Evolutionary conservation across 2,888 invertebrate genomes (phyloP).

Genomic region (Leucophenga montana): DNA sequence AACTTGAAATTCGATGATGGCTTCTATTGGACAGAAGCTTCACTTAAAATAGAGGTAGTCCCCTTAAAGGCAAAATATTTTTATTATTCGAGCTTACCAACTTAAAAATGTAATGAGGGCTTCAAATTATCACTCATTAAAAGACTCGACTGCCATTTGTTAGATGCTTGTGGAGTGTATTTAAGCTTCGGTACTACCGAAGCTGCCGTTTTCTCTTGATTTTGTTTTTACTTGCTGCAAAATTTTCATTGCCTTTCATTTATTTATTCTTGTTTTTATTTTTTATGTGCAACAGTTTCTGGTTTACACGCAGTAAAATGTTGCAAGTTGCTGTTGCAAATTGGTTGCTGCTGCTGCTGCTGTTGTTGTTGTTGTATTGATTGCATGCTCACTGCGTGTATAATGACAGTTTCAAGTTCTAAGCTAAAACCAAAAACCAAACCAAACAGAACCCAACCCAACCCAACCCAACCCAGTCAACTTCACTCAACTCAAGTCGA

Average conservation of each 20-base stretch:
- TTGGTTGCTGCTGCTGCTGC: constrained; percentile 43
- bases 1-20: too few species aligned
- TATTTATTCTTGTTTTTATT: neutral
- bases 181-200: too few species aligned
- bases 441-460: constrained; percentile 16
- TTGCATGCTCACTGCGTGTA: constrained; percentile 65
- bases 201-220: neutral
- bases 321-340: constrained; percentile 46
- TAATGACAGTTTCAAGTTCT: constrained; percentile 66
- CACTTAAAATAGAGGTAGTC: too few species aligned
- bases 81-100: too few species aligned
- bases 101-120: too few species aligned
- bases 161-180: too few species aligned
- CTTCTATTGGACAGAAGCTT: too few species aligned
- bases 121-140: too few species aligned
- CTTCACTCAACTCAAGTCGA: neutral
- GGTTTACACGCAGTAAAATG: constrained; percentile 25
- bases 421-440: constrained; percentile 58
- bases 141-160: too few species aligned
- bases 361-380: constrained; percentile 50
- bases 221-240: neutral
- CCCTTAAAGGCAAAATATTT: too few species aligned
- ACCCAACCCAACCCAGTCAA: neutral
- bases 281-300: constrained; percentile 12
- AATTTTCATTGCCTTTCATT: constrained; percentile 24